Conservation (phyloP, 2,797 vertebrate species). For the Pseudochirops cupreus region DNA sequence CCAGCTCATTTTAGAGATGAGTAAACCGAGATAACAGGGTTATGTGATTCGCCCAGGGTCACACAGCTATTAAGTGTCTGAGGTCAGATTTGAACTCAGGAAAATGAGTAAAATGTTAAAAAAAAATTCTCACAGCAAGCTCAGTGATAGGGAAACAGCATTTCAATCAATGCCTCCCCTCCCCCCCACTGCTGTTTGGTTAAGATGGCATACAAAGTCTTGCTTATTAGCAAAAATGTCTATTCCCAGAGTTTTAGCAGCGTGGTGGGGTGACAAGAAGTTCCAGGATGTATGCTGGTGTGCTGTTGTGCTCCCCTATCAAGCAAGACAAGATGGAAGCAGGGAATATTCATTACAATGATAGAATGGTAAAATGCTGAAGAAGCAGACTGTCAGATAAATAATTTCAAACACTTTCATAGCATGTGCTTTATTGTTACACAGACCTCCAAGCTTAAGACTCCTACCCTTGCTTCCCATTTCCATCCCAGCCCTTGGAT, state of each 20-base stretch:
- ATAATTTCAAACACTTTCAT: background rate
- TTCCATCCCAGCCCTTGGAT: background rate
- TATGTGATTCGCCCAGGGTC: background rate
- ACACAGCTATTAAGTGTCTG: background rate
- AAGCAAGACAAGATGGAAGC: background rate
- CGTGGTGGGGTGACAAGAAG: background rate
- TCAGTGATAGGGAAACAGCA: background rate
- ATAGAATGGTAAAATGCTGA: background rate
- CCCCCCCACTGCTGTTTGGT: background rate
- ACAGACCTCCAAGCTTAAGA: background rate
- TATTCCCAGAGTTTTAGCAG: background rate
- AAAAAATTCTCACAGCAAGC: background rate
- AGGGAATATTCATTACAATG: background rate
- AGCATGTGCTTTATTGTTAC: background rate
- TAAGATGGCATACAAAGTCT: background rate
- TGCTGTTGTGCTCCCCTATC: background rate
- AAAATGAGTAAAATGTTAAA: background rate
- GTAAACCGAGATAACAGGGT: background rate
- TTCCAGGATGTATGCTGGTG: background rate
- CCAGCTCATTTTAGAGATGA: background rate
- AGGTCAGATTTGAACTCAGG: background rate
- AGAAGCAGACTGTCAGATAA: background rate
- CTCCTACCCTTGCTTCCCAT: background rate
- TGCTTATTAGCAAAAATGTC: background rate
- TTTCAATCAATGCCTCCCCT: background rate